Percentiles rank a stretch among this genome's conserved stretches.
These are phyloP conservation scores for Agelaius tricolor DNA, from an alignment of 2,113 vertebrate species.

Conservation along the genomic window DNA sequence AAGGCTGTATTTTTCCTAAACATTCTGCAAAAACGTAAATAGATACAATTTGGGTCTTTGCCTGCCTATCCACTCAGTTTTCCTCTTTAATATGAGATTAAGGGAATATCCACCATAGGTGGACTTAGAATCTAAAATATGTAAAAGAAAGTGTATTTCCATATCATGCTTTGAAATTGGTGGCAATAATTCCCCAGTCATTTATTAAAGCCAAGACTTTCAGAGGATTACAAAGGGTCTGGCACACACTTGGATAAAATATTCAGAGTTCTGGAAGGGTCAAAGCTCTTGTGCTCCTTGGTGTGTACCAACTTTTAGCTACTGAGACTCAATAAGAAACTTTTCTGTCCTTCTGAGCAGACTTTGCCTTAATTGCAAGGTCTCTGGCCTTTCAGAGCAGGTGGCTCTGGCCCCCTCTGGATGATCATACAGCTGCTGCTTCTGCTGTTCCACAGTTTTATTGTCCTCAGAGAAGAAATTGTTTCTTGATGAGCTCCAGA, in stretches of 20 bases:
- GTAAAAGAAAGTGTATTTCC: background rate
- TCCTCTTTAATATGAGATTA: background rate
- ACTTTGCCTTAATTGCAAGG: background rate
- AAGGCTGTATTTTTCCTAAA: background rate
- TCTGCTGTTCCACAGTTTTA: slow-evolving; percentile 14
- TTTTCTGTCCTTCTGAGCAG: background rate
- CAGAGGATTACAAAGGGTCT: background rate
- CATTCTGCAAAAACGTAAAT: background rate
- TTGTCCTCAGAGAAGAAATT: background rate
- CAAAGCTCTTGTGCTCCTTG: background rate
- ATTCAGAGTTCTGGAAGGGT: background rate
- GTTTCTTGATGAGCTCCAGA: background rate
- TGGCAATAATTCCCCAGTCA: background rate
- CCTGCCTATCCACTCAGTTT: background rate
- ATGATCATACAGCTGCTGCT: background rate
- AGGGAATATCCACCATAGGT: background rate
- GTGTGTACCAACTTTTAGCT: background rate
- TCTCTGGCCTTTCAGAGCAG: background rate
- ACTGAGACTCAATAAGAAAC: background rate
- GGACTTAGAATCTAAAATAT: background rate
- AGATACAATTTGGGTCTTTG: background rate
- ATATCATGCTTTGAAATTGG: background rate
- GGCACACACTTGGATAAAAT: background rate
- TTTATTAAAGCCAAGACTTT: background rate
- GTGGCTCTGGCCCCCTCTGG: background rate